Evolutionary conservation across 1,140 invertebrate genomes (phyloP), one percentile per base, ranked within the genome.

Genomic region (Ylistrum balloti): DNA sequence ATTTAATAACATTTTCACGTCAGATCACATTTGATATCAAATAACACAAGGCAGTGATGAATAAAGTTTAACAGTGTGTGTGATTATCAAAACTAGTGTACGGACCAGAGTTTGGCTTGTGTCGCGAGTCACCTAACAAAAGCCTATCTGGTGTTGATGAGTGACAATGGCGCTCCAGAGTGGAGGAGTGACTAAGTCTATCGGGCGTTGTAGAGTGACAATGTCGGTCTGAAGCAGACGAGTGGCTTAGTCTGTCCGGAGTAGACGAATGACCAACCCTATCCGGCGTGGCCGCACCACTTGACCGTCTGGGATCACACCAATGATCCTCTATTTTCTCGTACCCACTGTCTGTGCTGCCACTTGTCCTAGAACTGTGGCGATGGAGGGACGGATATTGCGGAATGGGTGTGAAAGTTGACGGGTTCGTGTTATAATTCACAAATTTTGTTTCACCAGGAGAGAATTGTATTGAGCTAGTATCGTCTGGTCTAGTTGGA

Each of bases 81-180:
- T 74, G 56, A n/a, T 74, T 74, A 74, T 74, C 56, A 74, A 74
- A 74, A 74, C 56, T 74, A n/a, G 56, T 74, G n/a, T 74, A 74
- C 22, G 56, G 5, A 28, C 56, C 56, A 28, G 56, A 17, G 7
- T 7, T 74, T 28, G 9, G 56, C 17, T 74, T 74, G 56, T 74
- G 56, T 74, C 56, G 56, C 11, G 56, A 74, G 28, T 74, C 56
- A 1, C 56, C 56, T 5, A 74, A 28, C 56, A 74, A 74, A 28
- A 74, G 56, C 28, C 56, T 74, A 74, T 74, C 56, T 0, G 56
- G 56, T 2, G 56, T 74, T 0, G 56, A 74, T 1, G 56, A 74
- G 56, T 74, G 56, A 74, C 56, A 74, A 11, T 74, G 56, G 1
- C 56, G 56, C 56, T 74, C 56, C 56, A 74, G 22, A n/a, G 56